These are phyloP conservation scores for Agonopterix subpropinquella DNA, from an alignment of 2,888 invertebrate species.

Conservation along the genomic window DNA sequence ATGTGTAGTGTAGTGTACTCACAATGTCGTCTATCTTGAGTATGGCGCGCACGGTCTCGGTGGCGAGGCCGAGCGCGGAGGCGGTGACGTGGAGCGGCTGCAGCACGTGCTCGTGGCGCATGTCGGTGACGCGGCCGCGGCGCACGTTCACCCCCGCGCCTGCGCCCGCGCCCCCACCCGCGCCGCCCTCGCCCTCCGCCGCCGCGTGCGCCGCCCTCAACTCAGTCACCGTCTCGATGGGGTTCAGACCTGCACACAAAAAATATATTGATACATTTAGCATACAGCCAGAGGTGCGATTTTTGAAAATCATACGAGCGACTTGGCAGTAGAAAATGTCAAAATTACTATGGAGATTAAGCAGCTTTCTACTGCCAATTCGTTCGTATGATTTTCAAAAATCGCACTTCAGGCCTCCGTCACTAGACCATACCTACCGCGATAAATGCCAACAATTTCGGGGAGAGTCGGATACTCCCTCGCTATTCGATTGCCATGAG, in stretches of 20 bases:
- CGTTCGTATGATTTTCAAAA: too few species aligned
- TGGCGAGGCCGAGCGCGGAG: slow-evolving; percentile 94
- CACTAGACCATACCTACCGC: too few species aligned
- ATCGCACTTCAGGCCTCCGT: too few species aligned
- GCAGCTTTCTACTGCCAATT: too few species aligned
- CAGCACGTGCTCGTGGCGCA: slow-evolving; percentile 96
- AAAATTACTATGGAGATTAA: too few species aligned
- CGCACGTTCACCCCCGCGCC: slow-evolving; percentile 97
- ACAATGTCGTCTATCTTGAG: slow-evolving; percentile 99
- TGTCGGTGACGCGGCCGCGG: slow-evolving; percentile 97
- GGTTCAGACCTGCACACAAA: slow-evolving; percentile 83
- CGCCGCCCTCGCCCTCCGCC: slow-evolving; percentile 77
- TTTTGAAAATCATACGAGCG: too few species aligned
- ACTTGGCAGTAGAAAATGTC: too few species aligned
- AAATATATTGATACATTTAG: not conserved
- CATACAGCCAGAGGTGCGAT: too few species aligned
- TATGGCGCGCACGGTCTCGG: slow-evolving; percentile 98
- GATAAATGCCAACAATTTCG: too few species aligned
- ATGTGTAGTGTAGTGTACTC: slow-evolving; percentile 48
- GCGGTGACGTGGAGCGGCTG: slow-evolving; percentile 97
- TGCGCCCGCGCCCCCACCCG: slow-evolving; percentile 81
- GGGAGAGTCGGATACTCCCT: too few species aligned
- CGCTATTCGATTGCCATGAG: too few species aligned
- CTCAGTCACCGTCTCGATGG: slow-evolving; percentile 97
- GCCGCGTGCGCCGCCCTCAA: slow-evolving; percentile 94